phyloP scores from a whole-genome alignment of 2,113 vertebrate species.

The Ctenomys sociabilis region DNA sequence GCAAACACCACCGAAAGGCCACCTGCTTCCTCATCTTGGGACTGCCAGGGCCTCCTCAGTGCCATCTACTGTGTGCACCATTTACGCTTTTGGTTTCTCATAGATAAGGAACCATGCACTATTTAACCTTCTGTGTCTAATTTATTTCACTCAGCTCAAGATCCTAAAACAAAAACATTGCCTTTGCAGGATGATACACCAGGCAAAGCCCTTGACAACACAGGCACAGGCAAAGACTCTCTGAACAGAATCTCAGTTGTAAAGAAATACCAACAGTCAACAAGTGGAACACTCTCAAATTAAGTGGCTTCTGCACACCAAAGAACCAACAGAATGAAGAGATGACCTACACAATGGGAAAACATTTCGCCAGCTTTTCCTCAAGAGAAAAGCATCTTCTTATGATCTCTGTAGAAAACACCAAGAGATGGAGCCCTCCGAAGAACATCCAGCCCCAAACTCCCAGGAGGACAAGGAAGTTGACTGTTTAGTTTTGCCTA shows the following conservation, averaged over 20 bases:
- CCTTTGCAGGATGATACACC: not conserved
- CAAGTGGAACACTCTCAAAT: not conserved
- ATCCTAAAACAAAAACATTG: not conserved
- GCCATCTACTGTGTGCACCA: no score
- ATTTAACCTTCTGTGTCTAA: not conserved
- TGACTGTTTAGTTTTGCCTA: not conserved
- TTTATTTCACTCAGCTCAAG: not conserved
- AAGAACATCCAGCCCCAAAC: not conserved
- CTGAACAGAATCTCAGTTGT: not conserved
- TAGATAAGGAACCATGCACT: not conserved
- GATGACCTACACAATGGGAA: not conserved
- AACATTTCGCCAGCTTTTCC: not conserved
- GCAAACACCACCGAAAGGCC: not conserved
- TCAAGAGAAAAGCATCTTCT: not conserved
- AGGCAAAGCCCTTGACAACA: not conserved
- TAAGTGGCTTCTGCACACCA: not conserved
- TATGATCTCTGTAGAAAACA: not conserved
- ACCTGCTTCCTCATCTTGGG: not conserved
- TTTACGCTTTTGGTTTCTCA: not conserved
- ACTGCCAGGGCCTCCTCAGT: not conserved
- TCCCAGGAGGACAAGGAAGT: not conserved
- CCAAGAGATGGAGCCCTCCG: not conserved
- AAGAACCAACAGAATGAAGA: not conserved
- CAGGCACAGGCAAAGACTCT: not conserved
- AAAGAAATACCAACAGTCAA: not conserved